Evolutionary conservation across 1,140 invertebrate genomes (phyloP).

Genomic region (Drosophila novamexicana): DNA sequence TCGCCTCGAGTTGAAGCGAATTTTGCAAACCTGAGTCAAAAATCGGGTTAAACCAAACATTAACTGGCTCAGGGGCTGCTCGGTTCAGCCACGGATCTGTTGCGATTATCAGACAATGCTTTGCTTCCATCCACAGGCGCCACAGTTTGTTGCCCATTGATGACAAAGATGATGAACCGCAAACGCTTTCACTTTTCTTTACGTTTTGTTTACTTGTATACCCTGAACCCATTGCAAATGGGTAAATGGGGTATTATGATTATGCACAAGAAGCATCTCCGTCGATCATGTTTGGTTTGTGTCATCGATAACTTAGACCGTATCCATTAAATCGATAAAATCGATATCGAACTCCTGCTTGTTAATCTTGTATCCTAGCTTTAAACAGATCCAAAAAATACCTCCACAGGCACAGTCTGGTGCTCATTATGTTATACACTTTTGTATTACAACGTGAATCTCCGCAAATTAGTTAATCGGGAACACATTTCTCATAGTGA

Average conservation of each 20-base stretch:
- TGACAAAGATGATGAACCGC: conserved; percentile 57
- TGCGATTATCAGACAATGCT: conserved; percentile 2
- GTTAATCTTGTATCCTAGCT: too few species aligned
- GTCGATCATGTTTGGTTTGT: neutral
- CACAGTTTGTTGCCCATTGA: conserved; percentile 24
- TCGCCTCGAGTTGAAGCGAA: neutral
- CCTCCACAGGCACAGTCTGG: too few species aligned
- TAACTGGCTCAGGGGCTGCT: neutral
- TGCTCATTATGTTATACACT: too few species aligned
- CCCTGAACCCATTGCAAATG: neutral
- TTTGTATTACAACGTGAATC: too few species aligned
- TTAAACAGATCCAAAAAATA: too few species aligned
- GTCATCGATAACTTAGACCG: too few species aligned
- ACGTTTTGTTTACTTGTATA: neutral
- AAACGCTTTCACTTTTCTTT: conserved; percentile 69
- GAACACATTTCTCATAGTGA: too few species aligned
- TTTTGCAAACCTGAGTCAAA: conserved; percentile 10
- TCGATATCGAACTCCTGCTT: too few species aligned
- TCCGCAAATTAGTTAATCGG: too few species aligned
- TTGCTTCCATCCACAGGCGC: conserved; percentile 9
- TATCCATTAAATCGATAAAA: too few species aligned
- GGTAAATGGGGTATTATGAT: too few species aligned
- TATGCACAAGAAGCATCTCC: too few species aligned
- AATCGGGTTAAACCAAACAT: conserved; percentile 11
- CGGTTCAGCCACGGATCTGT: conserved; percentile 14